Percentiles rank a stretch among this genome's conserved stretches.
Conservation (phyloP, 2,888 invertebrate species). For the Hydriomena furcata region DNA sequence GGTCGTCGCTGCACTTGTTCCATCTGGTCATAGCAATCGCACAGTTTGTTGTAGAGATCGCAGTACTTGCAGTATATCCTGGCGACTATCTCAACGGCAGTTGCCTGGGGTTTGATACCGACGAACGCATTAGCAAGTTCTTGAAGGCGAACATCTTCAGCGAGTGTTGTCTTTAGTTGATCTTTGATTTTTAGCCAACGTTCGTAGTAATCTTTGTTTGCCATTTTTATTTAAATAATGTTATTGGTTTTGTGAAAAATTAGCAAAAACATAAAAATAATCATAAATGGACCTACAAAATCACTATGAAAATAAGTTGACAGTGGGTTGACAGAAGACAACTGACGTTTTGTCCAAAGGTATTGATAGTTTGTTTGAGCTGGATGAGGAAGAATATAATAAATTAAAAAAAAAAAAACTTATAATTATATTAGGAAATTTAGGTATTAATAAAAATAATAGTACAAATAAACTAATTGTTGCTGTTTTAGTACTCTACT, state of each 20-base stretch:
- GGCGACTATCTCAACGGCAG: conserved; percentile 76
- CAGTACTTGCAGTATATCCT: conserved; percentile 80
- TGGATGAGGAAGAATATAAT: too few species aligned
- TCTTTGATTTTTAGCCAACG: conserved; percentile 67
- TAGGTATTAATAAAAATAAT: too few species aligned
- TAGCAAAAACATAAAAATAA: not conserved
- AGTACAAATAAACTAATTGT: too few species aligned
- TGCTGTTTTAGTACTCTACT: too few species aligned
- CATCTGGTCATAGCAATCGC: conserved; percentile 85
- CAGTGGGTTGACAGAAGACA: too few species aligned
- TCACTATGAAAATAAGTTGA: too few species aligned
- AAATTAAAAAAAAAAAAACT: too few species aligned
- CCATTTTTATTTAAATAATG: conserved; percentile 44
- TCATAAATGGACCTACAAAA: not conserved
- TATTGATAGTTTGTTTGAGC: too few species aligned
- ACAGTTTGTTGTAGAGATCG: conserved; percentile 80
- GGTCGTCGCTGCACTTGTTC: conserved; percentile 84
- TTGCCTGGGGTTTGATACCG: conserved; percentile 71
- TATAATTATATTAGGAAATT: too few species aligned
- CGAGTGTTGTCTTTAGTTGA: conserved; percentile 47
- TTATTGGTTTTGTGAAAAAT: not conserved
- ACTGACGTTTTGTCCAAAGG: too few species aligned
- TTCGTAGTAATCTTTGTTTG: conserved; percentile 65
- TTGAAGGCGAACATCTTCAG: conserved; percentile 64
- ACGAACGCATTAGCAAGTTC: conserved; percentile 52